Evolutionary conservation across 2,888 invertebrate genomes (phyloP), one percentile per base, ranked within the genome.

Genomic region (Noctuana brunneofusca): DNA sequence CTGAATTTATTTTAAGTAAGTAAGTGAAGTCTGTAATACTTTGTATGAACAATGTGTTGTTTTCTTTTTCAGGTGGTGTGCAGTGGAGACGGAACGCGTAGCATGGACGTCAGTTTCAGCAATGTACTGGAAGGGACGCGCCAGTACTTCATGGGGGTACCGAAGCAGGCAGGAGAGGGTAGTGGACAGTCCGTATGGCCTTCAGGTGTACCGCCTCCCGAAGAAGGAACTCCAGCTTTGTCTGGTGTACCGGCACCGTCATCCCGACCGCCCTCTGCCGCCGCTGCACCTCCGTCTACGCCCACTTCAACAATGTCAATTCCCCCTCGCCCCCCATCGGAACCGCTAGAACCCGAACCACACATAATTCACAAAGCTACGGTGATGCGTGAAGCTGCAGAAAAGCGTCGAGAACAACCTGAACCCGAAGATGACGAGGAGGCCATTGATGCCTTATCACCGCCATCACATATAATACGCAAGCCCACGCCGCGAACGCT

Each of bases 101-200:
- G 93, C 92, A 95, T 95, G 95, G 95, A 95, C 93, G 94, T 94
- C 87, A 93, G 93, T 89, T 84, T 89, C 92, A 95, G 94, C 89
- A 96, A 95, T 94, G 95, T 95, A 90, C 92, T 96, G 93, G 95
- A 96, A 94, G 95, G 95, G 89, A 95, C 95, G 84, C 95, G 96
- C 84, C 95, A 95, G 92, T 96, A 95, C 91, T 96, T 96, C 87
- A 95, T 96, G 93, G 96, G 96, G 82, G 91, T 96, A 83, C 96
- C 96, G 69, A 93, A 92, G 78, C 90, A 90, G 77, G 87, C 84
- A 69, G 79, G 83, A 58, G 81, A 86, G 72, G 76, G 84, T 72
- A 73, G 81, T 76, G 85, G 84, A 41, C 88, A 87, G 70, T 72
- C 81, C 18, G 77, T 80, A 69, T 89, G 89, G 89, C 80, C 84